A percentile compares a stretch with the other conserved stretches of the same genome.
phyloP scores from a whole-genome alignment of 2,888 invertebrate species.

The Cyrtodaria siliqua region DNA sequence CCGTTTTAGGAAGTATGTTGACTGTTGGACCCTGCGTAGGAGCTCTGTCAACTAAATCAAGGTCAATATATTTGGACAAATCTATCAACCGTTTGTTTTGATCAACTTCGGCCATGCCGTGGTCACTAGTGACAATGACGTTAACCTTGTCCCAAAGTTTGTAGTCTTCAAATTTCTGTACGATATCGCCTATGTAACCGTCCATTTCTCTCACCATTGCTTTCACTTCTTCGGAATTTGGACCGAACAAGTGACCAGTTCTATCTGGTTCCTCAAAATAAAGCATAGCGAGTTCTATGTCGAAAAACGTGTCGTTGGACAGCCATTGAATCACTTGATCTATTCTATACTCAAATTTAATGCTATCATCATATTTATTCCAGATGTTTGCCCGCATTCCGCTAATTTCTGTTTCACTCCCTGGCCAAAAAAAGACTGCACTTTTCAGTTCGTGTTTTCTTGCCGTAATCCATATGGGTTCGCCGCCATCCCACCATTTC shows the following conservation, averaged over 20 bases:
- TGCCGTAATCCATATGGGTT: slow-evolving; percentile 85
- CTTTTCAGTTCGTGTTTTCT: slow-evolving; percentile 88
- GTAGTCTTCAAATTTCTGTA: slow-evolving; percentile 49
- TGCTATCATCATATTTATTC: slow-evolving; percentile 84
- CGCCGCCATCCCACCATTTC: slow-evolving; percentile 80
- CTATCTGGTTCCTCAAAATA: slow-evolving; percentile 80
- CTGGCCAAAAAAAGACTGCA: slow-evolving; percentile 89
- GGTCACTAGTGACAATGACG: slow-evolving; percentile 80
- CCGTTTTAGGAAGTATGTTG: slow-evolving; percentile 62
- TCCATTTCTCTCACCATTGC: slow-evolving; percentile 75
- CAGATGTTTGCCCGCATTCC: slow-evolving; percentile 85
- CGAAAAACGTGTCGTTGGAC: slow-evolving; percentile 33
- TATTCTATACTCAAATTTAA: slow-evolving; percentile 88
- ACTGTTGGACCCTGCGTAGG: slow-evolving; percentile 59
- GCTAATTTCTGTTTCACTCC: slow-evolving; percentile 87
- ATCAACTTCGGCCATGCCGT: slow-evolving; percentile 79
- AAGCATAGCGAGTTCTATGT: slow-evolving; percentile 70
- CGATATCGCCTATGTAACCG: slow-evolving; percentile 64
- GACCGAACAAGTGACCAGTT: slow-evolving; percentile 77
- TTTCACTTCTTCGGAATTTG: slow-evolving; percentile 66
- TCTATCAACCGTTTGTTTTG: slow-evolving; percentile 61
- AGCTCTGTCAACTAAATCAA: slow-evolving; percentile 44
- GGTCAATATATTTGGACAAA: slow-evolving; percentile 55
- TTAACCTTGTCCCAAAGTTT: slow-evolving; percentile 69
- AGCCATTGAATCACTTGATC: slow-evolving; percentile 87